A percentile compares a stretch with the other conserved stretches of the same genome.
Conservation (phyloP, 2,888 invertebrate species). For the Ormyrus nitidulus region DNA sequence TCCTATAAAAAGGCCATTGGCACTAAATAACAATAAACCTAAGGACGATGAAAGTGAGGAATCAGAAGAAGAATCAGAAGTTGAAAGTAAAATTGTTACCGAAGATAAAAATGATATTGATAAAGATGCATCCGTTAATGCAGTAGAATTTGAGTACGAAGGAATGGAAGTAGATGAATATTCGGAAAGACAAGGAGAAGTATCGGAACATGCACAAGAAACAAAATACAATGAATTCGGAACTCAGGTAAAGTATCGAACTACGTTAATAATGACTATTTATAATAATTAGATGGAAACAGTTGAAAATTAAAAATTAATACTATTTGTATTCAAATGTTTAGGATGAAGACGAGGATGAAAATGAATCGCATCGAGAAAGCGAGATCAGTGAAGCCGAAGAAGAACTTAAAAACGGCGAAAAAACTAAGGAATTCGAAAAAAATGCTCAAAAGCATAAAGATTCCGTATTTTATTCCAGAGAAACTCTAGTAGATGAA, state of each 20-base stretch:
- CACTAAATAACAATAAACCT: slow-evolving; percentile 21
- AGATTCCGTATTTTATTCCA: no score
- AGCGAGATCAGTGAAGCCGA: slow-evolving; percentile 50
- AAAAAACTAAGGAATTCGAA: no score
- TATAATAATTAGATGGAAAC: no score
- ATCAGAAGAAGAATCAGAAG: slow-evolving; percentile 41
- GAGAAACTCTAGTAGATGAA: background rate
- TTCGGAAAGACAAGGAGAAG: background rate
- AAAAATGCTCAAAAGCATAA: no score
- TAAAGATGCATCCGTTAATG: slow-evolving; percentile 18
- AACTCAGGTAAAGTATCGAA: no score
- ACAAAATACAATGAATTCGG: no score
- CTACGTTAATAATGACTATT: no score
- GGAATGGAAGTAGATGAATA: background rate
- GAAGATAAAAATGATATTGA: slow-evolving; percentile 11
- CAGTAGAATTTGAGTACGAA: slow-evolving; percentile 6
- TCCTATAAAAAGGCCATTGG: slow-evolving; percentile 22
- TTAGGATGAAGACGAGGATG: no score
- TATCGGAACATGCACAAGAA: no score
- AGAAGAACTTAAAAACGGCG: background rate
- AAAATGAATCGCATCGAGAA: slow-evolving; percentile 7
- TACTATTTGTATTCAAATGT: no score
- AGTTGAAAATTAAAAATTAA: no score
- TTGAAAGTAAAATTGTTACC: slow-evolving; percentile 20
- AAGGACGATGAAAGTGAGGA: slow-evolving; percentile 42